Conservation (phyloP, 2,113 vertebrate genomes). For the Puntigrus tetrazona region DNA sequence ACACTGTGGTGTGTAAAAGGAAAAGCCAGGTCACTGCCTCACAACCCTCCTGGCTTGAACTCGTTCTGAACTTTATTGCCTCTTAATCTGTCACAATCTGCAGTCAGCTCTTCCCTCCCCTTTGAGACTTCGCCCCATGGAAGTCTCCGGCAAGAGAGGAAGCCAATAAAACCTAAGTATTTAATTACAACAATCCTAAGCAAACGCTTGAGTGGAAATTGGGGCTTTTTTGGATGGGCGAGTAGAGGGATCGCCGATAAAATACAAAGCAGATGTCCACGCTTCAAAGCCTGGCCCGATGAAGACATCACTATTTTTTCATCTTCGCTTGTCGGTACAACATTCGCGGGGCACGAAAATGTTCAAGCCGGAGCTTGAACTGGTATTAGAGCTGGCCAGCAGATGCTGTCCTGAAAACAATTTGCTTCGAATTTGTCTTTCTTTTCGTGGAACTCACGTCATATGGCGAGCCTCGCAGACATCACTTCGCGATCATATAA, state of each 20-base stretch:
- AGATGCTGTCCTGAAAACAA: conserved; percentile 29
- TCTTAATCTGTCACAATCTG: conserved; percentile 50
- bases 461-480: conserved; percentile 10
- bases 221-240: conserved; percentile 29
- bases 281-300: conserved; percentile 23
- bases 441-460: not conserved
- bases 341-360: not conserved
- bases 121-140: conserved; percentile 27
- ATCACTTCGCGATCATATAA: not conserved
- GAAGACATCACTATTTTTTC: conserved; percentile 38
- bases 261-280: conserved; percentile 51
- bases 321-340: conserved; percentile 19
- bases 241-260: not conserved
- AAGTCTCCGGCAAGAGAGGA: conserved; percentile 29
- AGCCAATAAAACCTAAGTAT: conserved; percentile 49
- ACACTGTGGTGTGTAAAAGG: conserved; percentile 23
- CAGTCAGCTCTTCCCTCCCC: conserved; percentile 32
- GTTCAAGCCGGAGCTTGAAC: not conserved
- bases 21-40: conserved; percentile 32
- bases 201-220: conserved; percentile 44
- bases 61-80: conserved; percentile 41
- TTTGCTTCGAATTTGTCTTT: conserved; percentile 20
- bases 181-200: conserved; percentile 54
- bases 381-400: conserved; percentile 18
- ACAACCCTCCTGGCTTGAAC: conserved; percentile 33